Base-by-base conservation (phyloP, 2,797 vertebrate species). In the Silurus lanzhouensis region DNA sequence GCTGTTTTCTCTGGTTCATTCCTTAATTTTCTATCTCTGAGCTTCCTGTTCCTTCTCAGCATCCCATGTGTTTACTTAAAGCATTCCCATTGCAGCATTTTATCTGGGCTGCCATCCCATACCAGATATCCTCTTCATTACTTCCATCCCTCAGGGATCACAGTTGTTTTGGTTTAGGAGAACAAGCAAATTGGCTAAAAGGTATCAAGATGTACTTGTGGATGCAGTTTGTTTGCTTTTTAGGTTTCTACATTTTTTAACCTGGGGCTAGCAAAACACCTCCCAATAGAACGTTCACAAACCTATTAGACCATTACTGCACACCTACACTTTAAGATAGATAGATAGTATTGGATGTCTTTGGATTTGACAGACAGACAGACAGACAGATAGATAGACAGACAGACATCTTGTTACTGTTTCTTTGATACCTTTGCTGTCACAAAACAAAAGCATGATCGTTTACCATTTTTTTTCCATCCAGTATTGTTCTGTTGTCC, bases 61-160 rank as follows among this genome's bases (percentile, higher is more conserved):
- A 7, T 52, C 27, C 55, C 88, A 85, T 83, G 82, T 70, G 86
- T 84, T 90, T 89, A 38, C 66, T 76, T 61, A 48, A 61, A 57
- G 52, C 78, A 15, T 89, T 87, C 86, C 66, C 86, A 89, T 66
- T 67, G n/a, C 68, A 76, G 78, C 74, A 84, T 77, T 86, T 81
- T 87, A 86, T 87, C 87, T 64, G 81, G 86, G 85, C 81, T 55
- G 25, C 81, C 75, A 70, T 90, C 81, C 82, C 70, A 85, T 57
- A 76, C 19, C 25, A 82, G 67, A 82, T 71, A 71, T 80, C 82
- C 85, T 88, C 83, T 82, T 89, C 85, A 87, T 86, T 88, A 79
- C 14, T 10, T 90, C 87, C 84, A 19, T 78, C 71, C 77, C 4
- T 71, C 31, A 38, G 81, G 55, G 81, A 82, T 82, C 55, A 71